phyloP scores from a whole-genome alignment of 2,888 invertebrate genomes.

The Liopterus haemorrhoidalis region DNA sequence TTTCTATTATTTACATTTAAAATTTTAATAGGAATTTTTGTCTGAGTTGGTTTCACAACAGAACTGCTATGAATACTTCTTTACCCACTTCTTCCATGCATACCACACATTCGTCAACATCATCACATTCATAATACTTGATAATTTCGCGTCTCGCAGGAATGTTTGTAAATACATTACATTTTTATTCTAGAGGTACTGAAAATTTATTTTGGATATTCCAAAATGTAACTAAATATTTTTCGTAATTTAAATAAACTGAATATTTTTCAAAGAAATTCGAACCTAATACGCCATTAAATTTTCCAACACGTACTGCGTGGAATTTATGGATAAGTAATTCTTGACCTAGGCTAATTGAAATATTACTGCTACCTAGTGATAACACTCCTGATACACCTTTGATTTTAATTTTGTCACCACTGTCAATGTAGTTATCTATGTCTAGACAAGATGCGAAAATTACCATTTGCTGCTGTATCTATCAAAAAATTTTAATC shows the following conservation, averaged over 20 bases:
- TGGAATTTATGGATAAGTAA: background rate
- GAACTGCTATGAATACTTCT: slow-evolving; percentile 7
- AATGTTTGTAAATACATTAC: too few relatives aligned
- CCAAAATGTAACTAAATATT: background rate
- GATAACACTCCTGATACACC: slow-evolving; percentile 11
- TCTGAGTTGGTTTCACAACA: slow-evolving; percentile 4
- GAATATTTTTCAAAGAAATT: too few relatives aligned
- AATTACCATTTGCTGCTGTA: slow-evolving; percentile 15
- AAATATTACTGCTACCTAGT: too few relatives aligned
- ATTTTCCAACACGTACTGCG: background rate
- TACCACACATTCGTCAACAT: too few relatives aligned
- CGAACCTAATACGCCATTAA: too few relatives aligned
- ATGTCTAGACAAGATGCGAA: slow-evolving; percentile 9
- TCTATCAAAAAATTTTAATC: slow-evolving; percentile 15
- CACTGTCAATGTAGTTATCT: slow-evolving; percentile 10
- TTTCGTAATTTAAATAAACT: slow-evolving; percentile 14
- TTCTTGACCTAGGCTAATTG: slow-evolving; percentile 3
- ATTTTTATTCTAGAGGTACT: too few relatives aligned
- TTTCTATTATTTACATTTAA: too few relatives aligned
- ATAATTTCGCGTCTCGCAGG: too few relatives aligned
- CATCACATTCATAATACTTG: too few relatives aligned
- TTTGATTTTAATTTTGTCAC: slow-evolving; percentile 11
- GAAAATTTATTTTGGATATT: background rate
- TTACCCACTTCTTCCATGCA: too few relatives aligned
- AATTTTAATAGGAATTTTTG: slow-evolving; percentile 5